Evolutionary conservation across 2,888 invertebrate genomes (phyloP).

Genomic region (Drosophila borborema): DNA sequence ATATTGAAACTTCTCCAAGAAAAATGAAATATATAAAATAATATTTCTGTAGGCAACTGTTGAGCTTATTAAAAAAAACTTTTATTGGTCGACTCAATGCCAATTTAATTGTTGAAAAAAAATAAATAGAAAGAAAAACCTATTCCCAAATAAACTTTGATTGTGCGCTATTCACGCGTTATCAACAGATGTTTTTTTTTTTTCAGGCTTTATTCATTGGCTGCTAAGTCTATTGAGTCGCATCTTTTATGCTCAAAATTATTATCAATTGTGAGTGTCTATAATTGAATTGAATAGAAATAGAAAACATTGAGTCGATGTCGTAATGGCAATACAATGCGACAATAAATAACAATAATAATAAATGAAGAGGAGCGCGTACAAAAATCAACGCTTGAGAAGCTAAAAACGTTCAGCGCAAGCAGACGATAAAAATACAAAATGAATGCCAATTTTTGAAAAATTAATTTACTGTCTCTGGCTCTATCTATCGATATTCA

Average conservation of each 20-base stretch:
- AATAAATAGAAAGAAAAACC: not conserved
- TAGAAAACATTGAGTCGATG: slow-evolving; percentile 26
- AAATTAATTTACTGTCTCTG: slow-evolving; percentile 72
- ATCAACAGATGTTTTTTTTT: not conserved
- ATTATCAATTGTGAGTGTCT: slow-evolving; percentile 53
- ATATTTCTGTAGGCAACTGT: not conserved
- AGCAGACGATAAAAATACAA: slow-evolving; percentile 53
- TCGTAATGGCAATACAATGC: slow-evolving; percentile 48
- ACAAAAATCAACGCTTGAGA: slow-evolving; percentile 35
- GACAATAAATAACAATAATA: slow-evolving; percentile 63
- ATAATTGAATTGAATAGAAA: slow-evolving; percentile 61
- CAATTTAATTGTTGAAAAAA: not conserved
- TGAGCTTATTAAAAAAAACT: not conserved
- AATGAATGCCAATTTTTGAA: slow-evolving; percentile 73
- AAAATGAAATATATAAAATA: not conserved
- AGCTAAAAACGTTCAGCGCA: slow-evolving; percentile 1
- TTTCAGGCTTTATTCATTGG: slow-evolving; percentile 7
- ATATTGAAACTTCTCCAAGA: too few species aligned
- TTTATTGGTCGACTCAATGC: too few species aligned
- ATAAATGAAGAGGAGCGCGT: slow-evolving; percentile 44
- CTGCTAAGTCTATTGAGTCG: not conserved
- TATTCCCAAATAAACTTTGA: slow-evolving; percentile 6
- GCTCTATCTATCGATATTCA: slow-evolving; percentile 60
- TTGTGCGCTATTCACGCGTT: slow-evolving; percentile 8
- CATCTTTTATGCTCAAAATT: slow-evolving; percentile 39